Evolutionary conservation across 2,888 invertebrate species (phyloP), one percentile per base, ranked within the genome.

Genomic region (Bursaphelenchus okinawaensis): DNA sequence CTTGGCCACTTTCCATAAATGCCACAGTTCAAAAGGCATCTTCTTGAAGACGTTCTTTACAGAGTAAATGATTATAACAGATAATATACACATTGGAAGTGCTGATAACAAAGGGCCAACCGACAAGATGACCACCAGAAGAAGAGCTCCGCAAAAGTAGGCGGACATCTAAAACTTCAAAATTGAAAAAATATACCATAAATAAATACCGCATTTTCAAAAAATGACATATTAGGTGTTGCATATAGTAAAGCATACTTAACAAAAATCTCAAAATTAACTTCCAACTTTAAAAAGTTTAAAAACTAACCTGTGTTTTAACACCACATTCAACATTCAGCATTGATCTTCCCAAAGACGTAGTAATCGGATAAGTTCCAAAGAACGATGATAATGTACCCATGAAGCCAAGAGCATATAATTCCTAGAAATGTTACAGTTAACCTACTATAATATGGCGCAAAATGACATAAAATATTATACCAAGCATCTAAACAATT

Each of bases 241-340:
- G 9, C 50, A 40, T 12, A 9, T n/a, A 40, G 40, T 16, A 40
- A 40, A 40, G 6, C 12, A 16, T n/a, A 40, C 40, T 16, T 40
- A 4, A 40, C 40, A 40, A 40, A 3, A 54, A 54, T 4, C 12
- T 24, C 3, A n/a, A 12, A 4, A 4, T 3, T 4, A 54, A 54
- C n/a, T 19, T 16, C 19, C 23, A 54, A 54, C 23, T 54, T n/a
- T 54, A n/a, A 1, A n/a, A 26, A 19, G 1, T n/a, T 9, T 29
- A 16, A 1, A 4, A 40, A 4, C 40, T n/a, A 64, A 86, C 84
- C 81, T 92, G 91, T 0, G 92, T 91, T 79, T 88, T 89, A 40
- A 91, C 90, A 12, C 93, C 93, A 0, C 91, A 90, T 74, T 89
- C 87, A 76, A 91, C 89, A 80, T 92, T 92, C 55, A 93, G 90